These are phyloP conservation scores for Agrochola lychnidis DNA, from an alignment of 2,888 invertebrate species.

Conservation along the genomic window DNA sequence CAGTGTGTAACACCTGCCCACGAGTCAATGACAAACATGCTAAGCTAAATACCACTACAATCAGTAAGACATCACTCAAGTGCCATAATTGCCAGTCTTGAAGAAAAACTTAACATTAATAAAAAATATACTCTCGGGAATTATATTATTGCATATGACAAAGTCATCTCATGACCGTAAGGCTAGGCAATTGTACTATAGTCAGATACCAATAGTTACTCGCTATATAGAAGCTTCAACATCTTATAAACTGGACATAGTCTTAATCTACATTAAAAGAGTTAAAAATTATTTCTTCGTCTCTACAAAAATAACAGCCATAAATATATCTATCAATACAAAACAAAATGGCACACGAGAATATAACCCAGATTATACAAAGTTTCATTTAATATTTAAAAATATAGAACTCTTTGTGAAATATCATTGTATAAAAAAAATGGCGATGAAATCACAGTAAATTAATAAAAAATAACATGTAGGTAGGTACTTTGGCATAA, in stretches of 20 bases:
- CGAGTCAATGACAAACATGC: conserved; percentile 80
- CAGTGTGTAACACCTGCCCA: conserved; percentile 74
- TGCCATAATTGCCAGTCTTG: conserved; percentile 78
- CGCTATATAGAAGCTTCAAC: conserved; percentile 72
- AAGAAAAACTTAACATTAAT: conserved; percentile 75
- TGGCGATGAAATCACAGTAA: conserved; percentile 36
- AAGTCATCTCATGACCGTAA: conserved; percentile 80
- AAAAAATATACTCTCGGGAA: conserved; percentile 65
- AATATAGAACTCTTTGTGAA: conserved; percentile 48
- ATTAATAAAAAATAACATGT: conserved; percentile 45
- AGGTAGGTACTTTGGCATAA: conserved; percentile 36
- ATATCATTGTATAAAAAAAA: conserved; percentile 54
- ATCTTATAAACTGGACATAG: conserved; percentile 75
- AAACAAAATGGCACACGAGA: conserved; percentile 83
- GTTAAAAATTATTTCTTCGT: conserved; percentile 53
- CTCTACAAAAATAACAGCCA: conserved; percentile 71
- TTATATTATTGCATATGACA: conserved; percentile 63
- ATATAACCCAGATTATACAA: conserved; percentile 58
- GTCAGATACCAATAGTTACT: conserved; percentile 70
- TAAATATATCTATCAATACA: conserved; percentile 67
- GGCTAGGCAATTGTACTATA: conserved; percentile 88
- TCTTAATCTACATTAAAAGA: conserved; percentile 69
- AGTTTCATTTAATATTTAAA: conserved; percentile 38
- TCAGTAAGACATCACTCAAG: conserved; percentile 71
- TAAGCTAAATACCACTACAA: conserved; percentile 73